Evolutionary conservation across 2,888 invertebrate species (phyloP).

Genomic region (Tridacna crocea): DNA sequence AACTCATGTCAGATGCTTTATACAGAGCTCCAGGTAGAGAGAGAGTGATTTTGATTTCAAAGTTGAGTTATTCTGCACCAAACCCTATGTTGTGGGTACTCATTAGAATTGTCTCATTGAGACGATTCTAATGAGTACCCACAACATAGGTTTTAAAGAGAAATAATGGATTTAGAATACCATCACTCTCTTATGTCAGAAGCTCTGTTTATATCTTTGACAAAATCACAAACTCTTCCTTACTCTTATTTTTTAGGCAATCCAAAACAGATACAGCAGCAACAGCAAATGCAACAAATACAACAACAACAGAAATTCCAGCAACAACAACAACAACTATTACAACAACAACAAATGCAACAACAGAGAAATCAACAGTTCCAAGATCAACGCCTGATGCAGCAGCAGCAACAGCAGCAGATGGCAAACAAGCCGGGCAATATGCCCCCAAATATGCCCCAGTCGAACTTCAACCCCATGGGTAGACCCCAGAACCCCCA

Average conservation of each 20-base stretch:
- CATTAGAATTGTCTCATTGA: no score
- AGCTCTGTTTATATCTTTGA: no score
- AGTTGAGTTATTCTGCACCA: no score
- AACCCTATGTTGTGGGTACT: no score
- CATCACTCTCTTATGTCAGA: no score
- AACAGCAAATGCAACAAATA: conserved; percentile 10
- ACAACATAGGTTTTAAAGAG: no score
- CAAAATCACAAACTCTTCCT: background rate
- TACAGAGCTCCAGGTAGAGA: no score
- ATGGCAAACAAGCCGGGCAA: conserved; percentile 28
- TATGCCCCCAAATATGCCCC: conserved; percentile 16
- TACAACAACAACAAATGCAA: conserved; percentile 39
- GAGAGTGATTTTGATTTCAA: no score
- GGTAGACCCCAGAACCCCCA: conserved; percentile 28
- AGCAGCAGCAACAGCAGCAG: conserved; percentile 53
- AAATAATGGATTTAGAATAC: no score
- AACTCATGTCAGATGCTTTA: no score
- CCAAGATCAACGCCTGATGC: conserved; percentile 48
- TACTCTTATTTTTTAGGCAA: background rate
- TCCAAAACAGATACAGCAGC: background rate
- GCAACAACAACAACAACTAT: conserved; percentile 26
- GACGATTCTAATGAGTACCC: no score
- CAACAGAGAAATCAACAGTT: conserved; percentile 45
- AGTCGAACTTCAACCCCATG: conserved; percentile 42
- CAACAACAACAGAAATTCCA: conserved; percentile 28